Percentiles rank a stretch among this genome's conserved stretches.
These are phyloP conservation scores for Tipula confusa DNA, from an alignment of 2,888 invertebrate species.

Conservation along the genomic window DNA sequence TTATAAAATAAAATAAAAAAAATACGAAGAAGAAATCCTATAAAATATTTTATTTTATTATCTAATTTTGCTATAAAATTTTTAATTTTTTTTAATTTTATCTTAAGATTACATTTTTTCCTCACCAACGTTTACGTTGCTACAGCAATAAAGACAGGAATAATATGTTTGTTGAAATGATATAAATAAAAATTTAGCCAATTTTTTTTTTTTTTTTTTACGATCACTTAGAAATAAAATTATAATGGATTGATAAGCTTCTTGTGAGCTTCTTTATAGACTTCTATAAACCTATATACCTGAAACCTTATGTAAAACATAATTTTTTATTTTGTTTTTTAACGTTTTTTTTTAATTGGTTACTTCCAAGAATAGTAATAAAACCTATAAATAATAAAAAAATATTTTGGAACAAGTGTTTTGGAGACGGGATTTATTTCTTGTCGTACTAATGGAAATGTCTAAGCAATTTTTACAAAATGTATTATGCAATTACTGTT, in stretches of 20 bases:
- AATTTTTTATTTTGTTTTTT: background rate
- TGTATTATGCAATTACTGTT: too few relatives aligned
- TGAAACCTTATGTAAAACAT: background rate
- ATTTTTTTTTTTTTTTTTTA: too few relatives aligned
- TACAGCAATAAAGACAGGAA: background rate
- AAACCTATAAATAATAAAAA: background rate
- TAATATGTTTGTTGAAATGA: background rate
- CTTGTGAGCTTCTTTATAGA: background rate
- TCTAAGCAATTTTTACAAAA: too few relatives aligned
- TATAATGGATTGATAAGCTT: constrained; percentile 12
- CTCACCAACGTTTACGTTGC: background rate
- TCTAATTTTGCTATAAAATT: background rate
- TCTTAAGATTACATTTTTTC: background rate
- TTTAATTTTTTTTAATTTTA: background rate
- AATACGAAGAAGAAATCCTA: background rate
- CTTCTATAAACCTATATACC: background rate
- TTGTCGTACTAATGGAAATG: background rate
- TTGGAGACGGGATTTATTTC: background rate
- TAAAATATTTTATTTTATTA: background rate
- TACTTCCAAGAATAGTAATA: background rate
- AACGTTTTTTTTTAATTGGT: too few relatives aligned
- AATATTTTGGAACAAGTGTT: background rate
- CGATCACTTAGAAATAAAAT: background rate
- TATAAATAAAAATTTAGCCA: background rate
- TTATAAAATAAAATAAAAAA: background rate